Evolutionary conservation across 2,888 invertebrate species (phyloP), one percentile per base, ranked within the genome.

Genomic region (Oscheius sp.): DNA sequence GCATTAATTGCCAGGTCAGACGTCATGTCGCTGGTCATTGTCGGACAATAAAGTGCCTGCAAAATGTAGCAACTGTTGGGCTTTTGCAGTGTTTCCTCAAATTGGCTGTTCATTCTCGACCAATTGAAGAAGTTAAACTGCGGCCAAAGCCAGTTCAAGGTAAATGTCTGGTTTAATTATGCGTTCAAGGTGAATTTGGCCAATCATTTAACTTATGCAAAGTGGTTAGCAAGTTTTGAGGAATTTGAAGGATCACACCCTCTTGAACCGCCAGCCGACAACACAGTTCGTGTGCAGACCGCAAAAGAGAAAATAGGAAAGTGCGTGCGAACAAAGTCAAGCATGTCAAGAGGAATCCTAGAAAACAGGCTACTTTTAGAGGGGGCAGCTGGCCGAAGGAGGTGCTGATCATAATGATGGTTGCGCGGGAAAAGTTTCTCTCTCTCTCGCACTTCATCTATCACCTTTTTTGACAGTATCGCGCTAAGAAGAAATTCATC

Each of bases 151-250:
- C 35, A 27, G 61, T 61, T 61, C 61, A 61, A 61, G 61, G 61
- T 43, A 43, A 18, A 49, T 58, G 58, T 61, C n/a, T 41, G 61
- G 43, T 61, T 61, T 61, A 61, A 61, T 61, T 61, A 61, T 61
- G 61, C 61, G 61, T 61, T 43, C 61, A 61, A 61, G 61, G 61
- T 29, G n/a, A 58, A 58, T 27, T 49, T 9, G 35, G 35, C 35
- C 9, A n/a, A 35, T 16, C 49, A n/a, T 49, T 49, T 18, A 49
- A 49, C 55, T 55, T 25, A 55, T 25, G 55, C 13, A 55, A 55
- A 55, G 7, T 52, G 53, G 53, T 18, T 21, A 13, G 3, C 35
- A 55, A 23, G 25, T 55, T 52, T 55, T 55, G 21, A 21, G 55
- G 25, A 55, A 55, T 13, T 21, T 21, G 7, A 49, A 35, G 35